Evolutionary conservation across 2,888 invertebrate species (phyloP).

Genomic region (Cyclophora punctaria): DNA sequence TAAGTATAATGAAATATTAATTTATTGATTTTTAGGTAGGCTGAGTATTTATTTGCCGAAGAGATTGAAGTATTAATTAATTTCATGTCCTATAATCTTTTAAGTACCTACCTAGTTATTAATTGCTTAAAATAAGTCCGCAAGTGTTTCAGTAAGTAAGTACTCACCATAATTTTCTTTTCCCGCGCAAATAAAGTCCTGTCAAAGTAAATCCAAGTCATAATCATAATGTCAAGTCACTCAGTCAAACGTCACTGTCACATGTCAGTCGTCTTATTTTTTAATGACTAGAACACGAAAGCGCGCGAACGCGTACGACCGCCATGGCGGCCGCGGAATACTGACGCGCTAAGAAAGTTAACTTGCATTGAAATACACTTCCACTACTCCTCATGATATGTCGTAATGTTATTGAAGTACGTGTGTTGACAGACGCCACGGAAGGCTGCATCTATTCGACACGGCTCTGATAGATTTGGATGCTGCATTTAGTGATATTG

Average conservation of each 20-base stretch:
- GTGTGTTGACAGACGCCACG: conserved; percentile 40
- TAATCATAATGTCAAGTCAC: conserved; percentile 26
- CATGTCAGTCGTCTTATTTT: conserved; percentile 22
- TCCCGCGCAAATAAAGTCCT: conserved; percentile 24
- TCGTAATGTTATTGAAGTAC: conserved; percentile 31
- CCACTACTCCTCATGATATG: conserved; percentile 51
- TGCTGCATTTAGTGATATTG: conserved; percentile 3
- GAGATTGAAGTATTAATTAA: no score
- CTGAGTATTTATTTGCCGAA: no score
- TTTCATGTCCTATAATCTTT: no score
- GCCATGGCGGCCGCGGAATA: conserved; percentile 56
- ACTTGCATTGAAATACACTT: conserved; percentile 48
- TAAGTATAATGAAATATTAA: no score
- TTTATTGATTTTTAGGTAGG: no score
- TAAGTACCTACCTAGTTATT: no score
- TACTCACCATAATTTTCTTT: conserved; percentile 27
- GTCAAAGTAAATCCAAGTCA: conserved; percentile 32
- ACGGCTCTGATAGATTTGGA: conserved; percentile 33
- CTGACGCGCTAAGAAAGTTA: conserved; percentile 37
- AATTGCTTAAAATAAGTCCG: no score
- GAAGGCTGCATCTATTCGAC: conserved; percentile 30
- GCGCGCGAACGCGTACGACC: conserved; percentile 46
- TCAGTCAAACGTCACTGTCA: conserved; percentile 21
- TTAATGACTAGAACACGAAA: conserved; percentile 47
- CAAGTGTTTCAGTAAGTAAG: no score